Evolutionary conservation across 2,113 vertebrate genomes (phyloP).

Genomic region (Edolisoma coerulescens): DNA sequence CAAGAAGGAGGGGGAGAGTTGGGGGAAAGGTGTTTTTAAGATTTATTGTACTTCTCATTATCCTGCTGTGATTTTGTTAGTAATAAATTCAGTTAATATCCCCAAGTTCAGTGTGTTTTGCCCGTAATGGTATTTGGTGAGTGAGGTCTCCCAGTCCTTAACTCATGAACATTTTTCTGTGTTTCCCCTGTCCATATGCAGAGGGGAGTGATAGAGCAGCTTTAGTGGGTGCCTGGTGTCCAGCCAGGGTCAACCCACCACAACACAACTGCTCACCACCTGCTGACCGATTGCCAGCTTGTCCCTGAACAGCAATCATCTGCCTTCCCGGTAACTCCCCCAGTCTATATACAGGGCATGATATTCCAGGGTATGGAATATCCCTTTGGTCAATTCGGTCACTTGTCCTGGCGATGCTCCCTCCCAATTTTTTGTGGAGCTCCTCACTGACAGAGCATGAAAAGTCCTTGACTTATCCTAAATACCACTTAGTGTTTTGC

Average conservation of each 20-base stretch:
- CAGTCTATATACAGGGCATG: background rate
- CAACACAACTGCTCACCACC: background rate
- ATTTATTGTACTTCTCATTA: background rate
- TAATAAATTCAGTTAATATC: background rate
- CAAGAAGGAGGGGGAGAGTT: background rate
- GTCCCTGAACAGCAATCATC: background rate
- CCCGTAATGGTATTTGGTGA: background rate
- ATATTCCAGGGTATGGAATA: background rate
- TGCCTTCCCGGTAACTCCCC: background rate
- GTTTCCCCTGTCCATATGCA: background rate
- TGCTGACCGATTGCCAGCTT: background rate
- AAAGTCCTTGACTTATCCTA: background rate
- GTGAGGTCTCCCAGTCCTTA: background rate
- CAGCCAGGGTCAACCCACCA: background rate
- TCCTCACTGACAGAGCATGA: background rate
- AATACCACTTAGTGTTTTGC: background rate
- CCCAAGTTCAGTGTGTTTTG: background rate
- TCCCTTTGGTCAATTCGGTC: background rate
- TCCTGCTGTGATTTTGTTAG: background rate
- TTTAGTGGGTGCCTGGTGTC: background rate
- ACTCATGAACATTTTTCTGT: background rate
- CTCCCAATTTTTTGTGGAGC: background rate
- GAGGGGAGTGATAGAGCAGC: background rate
- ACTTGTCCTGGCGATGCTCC: background rate
- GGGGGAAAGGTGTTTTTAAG: background rate